phyloP scores from a whole-genome alignment of 2,888 invertebrate species.

The Agriopis leucophaearia region DNA sequence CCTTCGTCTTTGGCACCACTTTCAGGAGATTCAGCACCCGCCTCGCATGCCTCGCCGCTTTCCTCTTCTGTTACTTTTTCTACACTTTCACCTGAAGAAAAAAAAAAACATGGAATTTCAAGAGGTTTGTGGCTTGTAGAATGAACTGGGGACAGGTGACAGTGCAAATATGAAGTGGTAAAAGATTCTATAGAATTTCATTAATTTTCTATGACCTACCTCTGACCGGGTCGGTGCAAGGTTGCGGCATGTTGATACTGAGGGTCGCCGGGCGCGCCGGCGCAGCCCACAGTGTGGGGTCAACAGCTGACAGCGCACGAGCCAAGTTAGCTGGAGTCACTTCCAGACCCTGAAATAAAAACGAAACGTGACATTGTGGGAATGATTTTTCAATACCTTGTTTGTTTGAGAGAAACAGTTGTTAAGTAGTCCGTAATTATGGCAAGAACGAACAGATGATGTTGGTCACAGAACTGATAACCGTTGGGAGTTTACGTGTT shows the following conservation, averaged over 20 bases:
- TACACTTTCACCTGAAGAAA: slow-evolving; percentile 66
- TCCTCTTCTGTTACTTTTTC: slow-evolving; percentile 78
- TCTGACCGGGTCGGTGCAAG: slow-evolving; percentile 68
- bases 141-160: too few relatives aligned
- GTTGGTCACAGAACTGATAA: too few relatives aligned
- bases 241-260: slow-evolving; percentile 89
- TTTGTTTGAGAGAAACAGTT: too few relatives aligned
- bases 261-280: slow-evolving; percentile 90
- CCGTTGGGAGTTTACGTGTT: too few relatives aligned
- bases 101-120: not conserved
- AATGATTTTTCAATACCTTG: not conserved
- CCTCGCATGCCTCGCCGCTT: slow-evolving; percentile 87
- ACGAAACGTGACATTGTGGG: not conserved
- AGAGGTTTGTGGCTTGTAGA: not conserved
- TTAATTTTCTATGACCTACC: slow-evolving; percentile 53
- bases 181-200: too few relatives aligned
- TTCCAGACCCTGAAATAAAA: slow-evolving; percentile 83
- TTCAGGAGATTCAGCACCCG: slow-evolving; percentile 91
- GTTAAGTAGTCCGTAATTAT: too few relatives aligned
- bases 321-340: slow-evolving; percentile 88
- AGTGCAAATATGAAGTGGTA: too few relatives aligned
- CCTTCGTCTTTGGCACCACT: slow-evolving; percentile 93
- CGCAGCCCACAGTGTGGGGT: slow-evolving; percentile 89
- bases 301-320: slow-evolving; percentile 88
- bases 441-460: too few relatives aligned